These are phyloP conservation scores for Drosophila siamana DNA, from an alignment of 2,888 invertebrate species.

Conservation along the genomic window DNA sequence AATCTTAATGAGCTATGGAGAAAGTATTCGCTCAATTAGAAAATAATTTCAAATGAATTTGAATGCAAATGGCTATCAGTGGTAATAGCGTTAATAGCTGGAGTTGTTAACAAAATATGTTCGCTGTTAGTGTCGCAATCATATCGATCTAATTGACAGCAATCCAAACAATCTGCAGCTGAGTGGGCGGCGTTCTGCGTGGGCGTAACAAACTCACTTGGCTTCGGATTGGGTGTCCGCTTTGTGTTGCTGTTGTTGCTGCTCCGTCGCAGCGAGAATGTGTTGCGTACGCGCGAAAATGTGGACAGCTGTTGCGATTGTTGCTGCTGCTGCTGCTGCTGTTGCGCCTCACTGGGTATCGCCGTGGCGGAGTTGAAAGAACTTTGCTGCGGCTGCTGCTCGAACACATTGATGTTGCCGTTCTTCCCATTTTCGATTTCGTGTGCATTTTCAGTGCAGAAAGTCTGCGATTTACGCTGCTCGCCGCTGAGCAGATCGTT, in stretches of 20 bases:
- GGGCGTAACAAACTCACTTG: constrained; percentile 72
- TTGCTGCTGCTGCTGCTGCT: constrained; percentile 60
- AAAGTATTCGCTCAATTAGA: constrained; percentile 30
- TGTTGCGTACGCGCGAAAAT: constrained; percentile 82
- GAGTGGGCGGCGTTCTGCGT: constrained; percentile 38
- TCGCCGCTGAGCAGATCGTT: constrained; percentile 65
- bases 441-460: constrained; percentile 62
- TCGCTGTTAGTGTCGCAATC: constrained; percentile 22
- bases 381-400: constrained; percentile 73
- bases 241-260: constrained; percentile 53
- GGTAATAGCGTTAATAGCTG: constrained; percentile 58
- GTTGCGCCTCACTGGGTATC: constrained; percentile 70
- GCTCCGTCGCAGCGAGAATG: constrained; percentile 67
- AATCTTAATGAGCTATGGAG: constrained; percentile 13
- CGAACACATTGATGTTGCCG: constrained; percentile 68
- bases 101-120: constrained; percentile 10
- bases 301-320: constrained; percentile 74
- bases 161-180: constrained; percentile 61
- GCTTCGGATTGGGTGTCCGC: constrained; percentile 56
- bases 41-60: constrained; percentile 45
- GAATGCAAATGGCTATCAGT: constrained; percentile 52
- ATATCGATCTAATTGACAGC: constrained; percentile 73
- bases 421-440: constrained; percentile 29
- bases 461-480: constrained; percentile 42
- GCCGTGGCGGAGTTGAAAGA: constrained; percentile 73